Base-by-base conservation (phyloP, 2,797 vertebrate species). In the Crax fasciolata region DNA sequence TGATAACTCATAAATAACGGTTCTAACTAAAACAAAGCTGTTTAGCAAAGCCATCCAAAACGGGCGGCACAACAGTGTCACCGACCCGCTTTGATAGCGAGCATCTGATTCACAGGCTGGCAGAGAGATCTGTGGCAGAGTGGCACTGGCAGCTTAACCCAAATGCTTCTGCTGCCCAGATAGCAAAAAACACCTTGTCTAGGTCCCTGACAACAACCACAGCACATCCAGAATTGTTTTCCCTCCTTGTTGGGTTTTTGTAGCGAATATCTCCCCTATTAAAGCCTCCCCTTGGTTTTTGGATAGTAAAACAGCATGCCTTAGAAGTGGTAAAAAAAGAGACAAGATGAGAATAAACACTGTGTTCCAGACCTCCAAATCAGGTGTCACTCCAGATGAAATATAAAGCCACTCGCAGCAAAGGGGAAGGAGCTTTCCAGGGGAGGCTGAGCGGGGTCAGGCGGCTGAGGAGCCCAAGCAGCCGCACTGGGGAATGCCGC, bases 121-220 rank as follows among this genome's bases (percentile, higher is more conserved):
- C 83, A 72, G 89, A 93, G 89, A 85, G 66, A 95, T 90, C 54
- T 30, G 91, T 96, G 96, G 96, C 14, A 11, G 12, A 20, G 87
- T 87, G 80, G 74, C 85, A 77, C 68, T 51, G 84, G 88, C 93
- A 95, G 73, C 73, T 97, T 96, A 96, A 97, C 89, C 85, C 93
- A 96, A 97, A 96, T 79, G 58, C 63, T 86, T 63, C 73, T 95
- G 59, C 90, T 97, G 91, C 94, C 94, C 93, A 96, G 82, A 96
- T 97, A 96, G 96, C 68, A 84, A 84, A 94, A 52, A 92, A 21
- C 8, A 46, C 92, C 87, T 85, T 4, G 1, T 89, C 7, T 67
- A 88, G 91, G 48, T 81, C 80, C 43, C 43, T 86, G 96, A 96
- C 90, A 95, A 94, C 84, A 72, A 80, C 80, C 88, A 63, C 51